These are phyloP conservation scores for Tenthredo mesomela DNA, from an alignment of 2,888 invertebrate species.

Conservation along the genomic window DNA sequence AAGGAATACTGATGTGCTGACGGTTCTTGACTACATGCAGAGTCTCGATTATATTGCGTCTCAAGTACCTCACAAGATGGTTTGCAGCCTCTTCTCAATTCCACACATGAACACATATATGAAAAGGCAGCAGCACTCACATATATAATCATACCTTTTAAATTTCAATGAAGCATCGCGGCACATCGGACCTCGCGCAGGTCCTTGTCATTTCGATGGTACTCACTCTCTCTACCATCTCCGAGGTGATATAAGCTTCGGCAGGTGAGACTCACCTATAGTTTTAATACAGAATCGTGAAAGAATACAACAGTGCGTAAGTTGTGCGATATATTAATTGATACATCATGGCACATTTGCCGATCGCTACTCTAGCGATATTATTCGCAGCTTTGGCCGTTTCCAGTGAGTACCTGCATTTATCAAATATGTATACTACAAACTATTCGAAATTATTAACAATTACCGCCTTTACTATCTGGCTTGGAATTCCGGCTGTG, in stretches of 20 bases:
- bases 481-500: background rate
- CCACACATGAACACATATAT: background rate
- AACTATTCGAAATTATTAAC: background rate
- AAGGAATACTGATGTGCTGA: background rate
- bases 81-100: constrained; percentile 22
- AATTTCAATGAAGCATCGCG: constrained; percentile 47
- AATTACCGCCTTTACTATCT: background rate
- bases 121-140: background rate
- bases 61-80: background rate
- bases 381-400: constrained; percentile 61
- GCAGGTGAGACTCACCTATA: constrained; percentile 64
- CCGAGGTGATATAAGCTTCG: constrained; percentile 70
- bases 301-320: constrained; percentile 57
- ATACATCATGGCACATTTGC: constrained; percentile 61
- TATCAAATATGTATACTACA: constrained; percentile 9
- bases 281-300: constrained; percentile 61
- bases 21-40: background rate
- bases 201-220: constrained; percentile 41
- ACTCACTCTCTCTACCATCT: constrained; percentile 60
- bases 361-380: constrained; percentile 60
- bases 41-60: background rate
- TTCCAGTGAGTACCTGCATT: constrained; percentile 62
- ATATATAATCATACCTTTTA: background rate
- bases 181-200: constrained; percentile 48
- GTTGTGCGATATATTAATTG: constrained; percentile 25